Conservation (phyloP, 2,888 invertebrate species). For the Caenorhabditis angaria region DNA sequence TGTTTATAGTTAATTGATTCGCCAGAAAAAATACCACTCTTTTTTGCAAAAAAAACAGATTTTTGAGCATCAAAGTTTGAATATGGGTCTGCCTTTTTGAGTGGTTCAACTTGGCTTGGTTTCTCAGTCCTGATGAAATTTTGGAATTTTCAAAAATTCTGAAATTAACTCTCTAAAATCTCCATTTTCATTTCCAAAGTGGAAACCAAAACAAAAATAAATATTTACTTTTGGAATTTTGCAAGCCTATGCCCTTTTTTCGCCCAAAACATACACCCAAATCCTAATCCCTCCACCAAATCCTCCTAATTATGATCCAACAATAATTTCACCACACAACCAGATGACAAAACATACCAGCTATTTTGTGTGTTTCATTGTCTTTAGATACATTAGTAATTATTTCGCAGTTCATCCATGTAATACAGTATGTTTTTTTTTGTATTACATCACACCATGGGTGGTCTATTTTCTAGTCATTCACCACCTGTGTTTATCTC, state of each 20-base stretch:
- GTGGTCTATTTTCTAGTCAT: not conserved
- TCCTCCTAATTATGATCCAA: not conserved
- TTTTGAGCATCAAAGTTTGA: no score
- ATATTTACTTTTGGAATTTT: no score
- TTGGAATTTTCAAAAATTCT: no score
- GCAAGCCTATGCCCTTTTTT: not conserved
- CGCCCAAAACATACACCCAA: not conserved
- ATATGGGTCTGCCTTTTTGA: no score
- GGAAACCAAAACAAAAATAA: no score
- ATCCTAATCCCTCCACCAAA: not conserved
- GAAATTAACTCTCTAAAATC: no score
- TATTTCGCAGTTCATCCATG: not conserved
- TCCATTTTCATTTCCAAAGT: no score
- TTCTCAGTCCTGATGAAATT: no score
- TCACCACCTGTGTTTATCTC: not conserved
- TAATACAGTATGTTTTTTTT: constrained; percentile 4
- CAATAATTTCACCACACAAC: not conserved
- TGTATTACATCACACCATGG: constrained; percentile 1
- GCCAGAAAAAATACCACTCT: no score
- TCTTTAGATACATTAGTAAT: not conserved
- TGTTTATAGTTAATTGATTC: no score
- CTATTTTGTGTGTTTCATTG: not conserved
- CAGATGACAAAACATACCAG: not conserved
- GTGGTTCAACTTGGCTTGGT: no score
- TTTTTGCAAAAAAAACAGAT: no score